Conservation (phyloP, 2,888 invertebrate species). For the Chrysina gloriosa region DNA sequence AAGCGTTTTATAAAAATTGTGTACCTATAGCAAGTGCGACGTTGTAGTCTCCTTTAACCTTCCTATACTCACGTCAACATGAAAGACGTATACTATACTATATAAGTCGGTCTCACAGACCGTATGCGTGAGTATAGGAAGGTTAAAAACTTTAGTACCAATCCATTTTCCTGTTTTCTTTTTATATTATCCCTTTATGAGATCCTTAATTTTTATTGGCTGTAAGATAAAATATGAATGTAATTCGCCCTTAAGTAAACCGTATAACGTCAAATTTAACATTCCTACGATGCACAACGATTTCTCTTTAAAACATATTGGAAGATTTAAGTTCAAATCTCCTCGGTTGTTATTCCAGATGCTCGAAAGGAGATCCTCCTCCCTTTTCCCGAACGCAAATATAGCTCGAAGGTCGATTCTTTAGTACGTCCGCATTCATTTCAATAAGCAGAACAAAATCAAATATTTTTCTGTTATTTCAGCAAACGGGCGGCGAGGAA, state of each 20-base stretch:
- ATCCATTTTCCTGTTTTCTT: neutral
- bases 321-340: neutral
- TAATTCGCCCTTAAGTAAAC: neutral
- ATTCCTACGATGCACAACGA: neutral
- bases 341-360: neutral
- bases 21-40: too few relatives aligned
- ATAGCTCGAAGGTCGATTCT: neutral
- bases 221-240: neutral
- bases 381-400: neutral
- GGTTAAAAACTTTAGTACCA: too few relatives aligned
- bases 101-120: too few relatives aligned
- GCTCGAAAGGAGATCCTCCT: neutral
- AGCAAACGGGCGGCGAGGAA: conserved; percentile 8
- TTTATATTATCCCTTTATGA: conserved; percentile 12
- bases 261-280: conserved; percentile 1
- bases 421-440: conserved; percentile 7
- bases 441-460: conserved; percentile 26
- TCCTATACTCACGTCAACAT: too few relatives aligned
- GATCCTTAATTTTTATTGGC: conserved; percentile 13
- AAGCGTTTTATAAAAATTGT: too few relatives aligned
- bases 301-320: neutral
- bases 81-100: too few relatives aligned
- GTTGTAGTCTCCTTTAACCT: too few relatives aligned
- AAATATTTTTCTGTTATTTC: conserved; percentile 25
- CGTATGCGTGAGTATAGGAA: too few relatives aligned